Base-by-base conservation (phyloP, 2,797 vertebrate species). In the Ispidina lecontei region DNA sequence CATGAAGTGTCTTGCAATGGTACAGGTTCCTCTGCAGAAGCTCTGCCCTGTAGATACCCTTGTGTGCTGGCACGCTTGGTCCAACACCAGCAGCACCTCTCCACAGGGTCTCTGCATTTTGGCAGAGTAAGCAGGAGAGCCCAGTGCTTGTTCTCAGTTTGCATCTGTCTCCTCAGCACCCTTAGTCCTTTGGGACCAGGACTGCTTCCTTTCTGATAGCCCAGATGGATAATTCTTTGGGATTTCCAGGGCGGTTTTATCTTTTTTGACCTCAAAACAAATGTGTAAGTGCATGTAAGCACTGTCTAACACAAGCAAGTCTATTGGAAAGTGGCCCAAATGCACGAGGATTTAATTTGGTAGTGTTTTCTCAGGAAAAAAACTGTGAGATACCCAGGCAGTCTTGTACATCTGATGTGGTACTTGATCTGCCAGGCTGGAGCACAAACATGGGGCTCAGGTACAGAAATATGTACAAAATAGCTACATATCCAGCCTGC, bases 401-500 rank as follows among this genome's bases (percentile, higher is more conserved):
- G 23, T 1, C 35, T 1, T 35, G 37, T 17, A 44, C 41, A 44
- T 13, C 60, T n/a, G 9, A 14, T 6, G 52, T 33, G 70, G 35
- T 22, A 22, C 12, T 13, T 14, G 93, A 95, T 93, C 62, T 68
- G 84, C 74, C 89, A 71, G 86, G 74, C 72, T 93, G 89, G 90
- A 84, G 81, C 82, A 51, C 76, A 67, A 90, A 95, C 91, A 58
- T 1, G 62, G 84, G 91, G 84, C 78, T 63, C 35, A 31, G 89
- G 95, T 93, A 92, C 80, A 84, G 65, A n/a, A 90, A 72, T 56
- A 93, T 86, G 87, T 90, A 91, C 82, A 91, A 93, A 97, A 95
- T 33, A 96, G 77, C 93, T 90, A 9, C 6, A 5, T 84, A 87
- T 90, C 76, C 91, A 95, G 92, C 93, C 91, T 96, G 90, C 96